These are phyloP conservation scores for Berghia stephanieae DNA, from an alignment of 1,140 invertebrate genomes.

Conservation along the genomic window DNA sequence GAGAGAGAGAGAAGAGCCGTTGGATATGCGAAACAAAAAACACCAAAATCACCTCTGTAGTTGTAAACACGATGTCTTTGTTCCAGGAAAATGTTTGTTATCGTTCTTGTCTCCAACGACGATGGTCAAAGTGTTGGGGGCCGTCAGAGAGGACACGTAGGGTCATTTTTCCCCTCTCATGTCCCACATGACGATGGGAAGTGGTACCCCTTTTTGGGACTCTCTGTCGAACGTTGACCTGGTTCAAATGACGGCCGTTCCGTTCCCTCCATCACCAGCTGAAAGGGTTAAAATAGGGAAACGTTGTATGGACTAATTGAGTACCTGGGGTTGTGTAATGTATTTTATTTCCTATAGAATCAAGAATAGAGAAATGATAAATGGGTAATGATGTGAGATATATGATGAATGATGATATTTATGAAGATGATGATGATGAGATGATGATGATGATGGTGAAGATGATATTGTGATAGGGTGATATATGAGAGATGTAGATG, in stretches of 20 bases:
- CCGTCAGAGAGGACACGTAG: constrained; percentile 75
- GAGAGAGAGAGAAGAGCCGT: no score
- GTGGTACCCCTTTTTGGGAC: constrained; percentile 73
- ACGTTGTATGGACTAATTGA: background rate
- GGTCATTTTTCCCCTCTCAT: constrained; percentile 46
- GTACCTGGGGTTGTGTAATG: no score
- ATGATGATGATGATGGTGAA: no score
- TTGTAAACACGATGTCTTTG: constrained; percentile 98
- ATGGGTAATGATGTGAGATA: no score
- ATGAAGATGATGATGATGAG: no score
- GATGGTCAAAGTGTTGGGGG: constrained; percentile 91
- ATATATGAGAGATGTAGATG: no score
- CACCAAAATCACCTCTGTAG: constrained; percentile 76
- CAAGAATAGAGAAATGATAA: no score
- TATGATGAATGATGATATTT: no score
- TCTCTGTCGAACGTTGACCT: constrained; percentile 85
- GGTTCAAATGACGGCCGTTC: constrained; percentile 44
- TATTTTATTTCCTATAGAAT: no score
- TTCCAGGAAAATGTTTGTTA: constrained; percentile 95
- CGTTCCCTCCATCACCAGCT: constrained; percentile 53
- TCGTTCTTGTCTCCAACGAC: constrained; percentile 97
- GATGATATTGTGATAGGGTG: no score
- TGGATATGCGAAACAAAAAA: no score
- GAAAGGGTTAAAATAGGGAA: background rate
- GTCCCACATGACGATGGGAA: constrained; percentile 63